phyloP scores from a whole-genome alignment of 1,140 invertebrate species.

The Drosophila leontia region DNA sequence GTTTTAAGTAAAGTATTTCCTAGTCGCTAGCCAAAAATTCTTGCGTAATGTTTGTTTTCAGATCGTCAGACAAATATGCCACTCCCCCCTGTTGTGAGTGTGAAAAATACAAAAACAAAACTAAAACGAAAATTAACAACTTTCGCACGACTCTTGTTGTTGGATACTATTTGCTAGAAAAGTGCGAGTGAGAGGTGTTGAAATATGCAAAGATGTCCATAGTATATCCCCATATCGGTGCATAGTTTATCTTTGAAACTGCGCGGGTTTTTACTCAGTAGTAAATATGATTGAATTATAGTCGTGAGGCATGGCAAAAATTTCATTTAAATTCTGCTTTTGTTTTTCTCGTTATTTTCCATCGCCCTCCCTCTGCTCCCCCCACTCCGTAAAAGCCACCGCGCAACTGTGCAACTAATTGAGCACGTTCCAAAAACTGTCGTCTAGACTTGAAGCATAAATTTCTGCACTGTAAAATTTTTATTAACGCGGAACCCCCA shows the following conservation, averaged over 20 bases:
- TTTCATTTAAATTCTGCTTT: slow-evolving; percentile 56
- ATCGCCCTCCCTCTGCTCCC: neutral
- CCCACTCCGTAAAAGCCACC: neutral
- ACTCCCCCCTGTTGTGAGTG: slow-evolving; percentile 26
- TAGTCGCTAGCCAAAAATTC: slow-evolving; percentile 4
- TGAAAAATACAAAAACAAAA: slow-evolving; percentile 64
- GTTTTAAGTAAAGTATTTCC: slow-evolving; percentile 4
- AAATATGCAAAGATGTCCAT: slow-evolving; percentile 20
- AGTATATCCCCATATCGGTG: slow-evolving; percentile 41
- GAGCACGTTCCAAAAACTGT: slow-evolving; percentile 80
- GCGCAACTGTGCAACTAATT: slow-evolving; percentile 59
- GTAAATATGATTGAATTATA: slow-evolving; percentile 63
- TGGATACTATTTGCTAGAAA: slow-evolving; percentile 1
- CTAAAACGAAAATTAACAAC: slow-evolving; percentile 52
- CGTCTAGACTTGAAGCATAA: slow-evolving; percentile 81
- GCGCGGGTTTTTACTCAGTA: slow-evolving; percentile 17
- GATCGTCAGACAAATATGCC: slow-evolving; percentile 17
- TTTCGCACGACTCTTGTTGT: slow-evolving; percentile 64
- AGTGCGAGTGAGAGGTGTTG: neutral
- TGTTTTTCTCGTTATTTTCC: slow-evolving; percentile 30
- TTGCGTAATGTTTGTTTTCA: slow-evolving; percentile 49
- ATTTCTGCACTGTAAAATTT: slow-evolving; percentile 77
- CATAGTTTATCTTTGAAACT: slow-evolving; percentile 23
- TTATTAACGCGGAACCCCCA: slow-evolving; percentile 72
- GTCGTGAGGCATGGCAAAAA: slow-evolving; percentile 40